Evolutionary conservation across 1,140 invertebrate species (phyloP), one percentile per base, ranked within the genome.

Genomic region (Stegodyphus dumicola): DNA sequence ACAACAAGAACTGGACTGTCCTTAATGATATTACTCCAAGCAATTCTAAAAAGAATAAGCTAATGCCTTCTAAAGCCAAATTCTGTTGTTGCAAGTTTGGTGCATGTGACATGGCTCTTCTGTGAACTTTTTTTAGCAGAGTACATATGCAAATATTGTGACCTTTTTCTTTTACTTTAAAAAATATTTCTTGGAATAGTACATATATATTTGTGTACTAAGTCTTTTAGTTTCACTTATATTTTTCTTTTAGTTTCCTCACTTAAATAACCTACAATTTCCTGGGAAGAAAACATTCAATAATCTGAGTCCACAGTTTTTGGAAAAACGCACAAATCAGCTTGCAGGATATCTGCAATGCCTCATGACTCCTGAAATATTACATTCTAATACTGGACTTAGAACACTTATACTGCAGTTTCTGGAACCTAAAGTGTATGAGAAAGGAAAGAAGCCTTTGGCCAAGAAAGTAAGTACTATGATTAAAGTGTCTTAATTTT

Each of bases 231-330:
- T 33, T 33, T 33, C 33, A 33, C 15, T 60, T 60, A 5, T 60
- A 10, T 15, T 60, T 86, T 88, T 84, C 53, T 92, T 92, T 80
- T 90, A 95, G 93, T 98, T 94, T 93, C 94, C 94, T 74, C 94
- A 95, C 90, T 90, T 98, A 5, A 92, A 93, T 6, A 95, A 94
- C 88, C 91, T 98, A 48, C 92, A 93, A 48, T 97, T 99, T 89
- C 97, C 97, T 13, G 95, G 94, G 0, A 99, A 99, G 90, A 97
- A 97, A 89, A 94, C 97, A 17, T 96, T 98, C 89, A 96, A 98
- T 88, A 98, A 98, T 90, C 95, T 96, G 90, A 96, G 96, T 79
- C 91, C 95, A 70, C 92, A 94, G 7, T 96, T 98, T 66, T 90
- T 99, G 66, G 96, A 98, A 90, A 94, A 94, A 88, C 92, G 97